A percentile compares a stretch with the other conserved stretches of the same genome.
phyloP scores from a whole-genome alignment of 2,888 invertebrate genomes.

The Meta bourneti region DNA sequence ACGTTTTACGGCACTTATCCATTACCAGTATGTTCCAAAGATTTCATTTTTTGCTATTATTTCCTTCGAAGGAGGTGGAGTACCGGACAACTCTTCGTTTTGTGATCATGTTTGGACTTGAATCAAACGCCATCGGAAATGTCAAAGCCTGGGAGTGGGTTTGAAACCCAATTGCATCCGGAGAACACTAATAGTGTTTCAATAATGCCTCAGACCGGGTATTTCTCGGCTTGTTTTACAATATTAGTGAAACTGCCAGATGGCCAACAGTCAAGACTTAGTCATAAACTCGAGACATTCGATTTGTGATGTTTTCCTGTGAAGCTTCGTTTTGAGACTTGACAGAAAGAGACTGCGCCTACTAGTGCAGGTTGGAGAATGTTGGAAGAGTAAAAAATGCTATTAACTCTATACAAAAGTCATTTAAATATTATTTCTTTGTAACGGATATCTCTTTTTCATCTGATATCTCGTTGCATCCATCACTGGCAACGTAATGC shows the following conservation, averaged over 20 bases:
- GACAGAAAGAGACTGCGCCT: neutral
- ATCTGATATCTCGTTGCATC: slow-evolving; percentile 47
- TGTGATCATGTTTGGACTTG: too few species aligned
- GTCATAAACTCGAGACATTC: neutral
- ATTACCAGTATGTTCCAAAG: slow-evolving; percentile 63
- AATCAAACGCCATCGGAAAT: too few species aligned
- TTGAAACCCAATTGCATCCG: too few species aligned
- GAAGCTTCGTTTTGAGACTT: neutral
- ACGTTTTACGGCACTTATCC: slow-evolving; percentile 8
- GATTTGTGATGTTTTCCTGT: slow-evolving; percentile 11
- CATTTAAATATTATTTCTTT: slow-evolving; percentile 41
- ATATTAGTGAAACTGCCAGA: too few species aligned
- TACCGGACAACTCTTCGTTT: too few species aligned
- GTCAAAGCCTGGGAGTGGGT: too few species aligned
- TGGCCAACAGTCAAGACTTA: neutral
- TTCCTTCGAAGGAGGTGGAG: neutral
- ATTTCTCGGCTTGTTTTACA: too few species aligned
- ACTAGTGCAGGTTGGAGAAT: too few species aligned
- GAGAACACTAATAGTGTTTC: too few species aligned
- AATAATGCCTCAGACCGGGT: too few species aligned
- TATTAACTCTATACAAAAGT: slow-evolving; percentile 2
- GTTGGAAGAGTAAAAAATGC: neutral
- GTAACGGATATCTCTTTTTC: slow-evolving; percentile 40
- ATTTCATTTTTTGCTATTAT: slow-evolving; percentile 18
- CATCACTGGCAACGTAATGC: slow-evolving; percentile 72